Base-by-base conservation (phyloP, 2,888 invertebrate genomes). In the Congeria kusceri region DNA sequence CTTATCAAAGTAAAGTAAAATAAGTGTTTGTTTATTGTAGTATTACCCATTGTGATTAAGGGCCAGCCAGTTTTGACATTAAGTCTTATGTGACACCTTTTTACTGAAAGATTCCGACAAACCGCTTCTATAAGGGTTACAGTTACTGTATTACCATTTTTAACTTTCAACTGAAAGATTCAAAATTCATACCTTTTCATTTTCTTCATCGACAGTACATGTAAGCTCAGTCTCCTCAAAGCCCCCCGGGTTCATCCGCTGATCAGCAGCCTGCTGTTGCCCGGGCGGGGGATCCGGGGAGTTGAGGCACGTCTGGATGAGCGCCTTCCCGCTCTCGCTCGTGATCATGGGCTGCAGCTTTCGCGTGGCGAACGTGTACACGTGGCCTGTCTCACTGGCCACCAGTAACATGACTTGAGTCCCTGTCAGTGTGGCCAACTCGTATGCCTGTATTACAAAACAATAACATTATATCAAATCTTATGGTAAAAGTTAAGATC, bases 341-440 rank as follows among this genome's bases (percentile, higher is more conserved):
- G 98, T 99, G 94, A 99, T 99, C 99, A 99, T 99, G 87, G 99
- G 99, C 94, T 99, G 98, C 69, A 99, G 95, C 86, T 94, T 92
- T 88, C 98, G 96, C 88, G 99, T 99, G 84, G 99, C 99, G 95
- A 99, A 99, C 83, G 99, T 99, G 95, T 99, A 99, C 92, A 99
- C 99, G 95, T 99, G 99, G 69, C 99, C 99, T 25, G 99, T 99
- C 94, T 99, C 99, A 85, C 98, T 98, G 80, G 99, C 99, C 86
- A 99, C 99, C 93, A 99, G 95, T 91, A 99, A 95, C 99, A 99
- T 99, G 94, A 99, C 99, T 95, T 99, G 99, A 46, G 99, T 99
- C 69, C 99, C 99, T 85, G 99, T 99, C 94, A 99, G 94, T 88
- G 99, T 99, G 80, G 99, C 99, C 92, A 99, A 95, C 95, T 99